Evolutionary conservation across 2,888 invertebrate species (phyloP).

Genomic region (Mimachlamys varia): DNA sequence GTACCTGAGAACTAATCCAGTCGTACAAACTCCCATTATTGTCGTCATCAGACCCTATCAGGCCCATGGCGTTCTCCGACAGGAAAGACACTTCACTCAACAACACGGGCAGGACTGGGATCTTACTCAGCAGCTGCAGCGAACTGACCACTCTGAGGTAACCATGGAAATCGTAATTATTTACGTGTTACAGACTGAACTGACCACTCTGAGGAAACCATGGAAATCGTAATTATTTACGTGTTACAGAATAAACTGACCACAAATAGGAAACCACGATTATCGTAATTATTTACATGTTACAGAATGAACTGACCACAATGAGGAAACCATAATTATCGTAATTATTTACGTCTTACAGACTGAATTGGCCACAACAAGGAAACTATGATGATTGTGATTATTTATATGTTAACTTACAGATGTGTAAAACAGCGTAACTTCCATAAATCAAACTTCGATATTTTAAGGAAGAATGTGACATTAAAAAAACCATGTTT

Average conservation of each 20-base stretch:
- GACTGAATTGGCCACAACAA: too few relatives aligned
- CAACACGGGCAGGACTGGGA: slow-evolving; percentile 88
- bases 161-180: background rate
- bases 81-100: background rate
- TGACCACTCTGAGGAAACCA: slow-evolving; percentile 83
- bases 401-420: too few relatives aligned
- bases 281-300: too few relatives aligned
- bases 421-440: too few relatives aligned
- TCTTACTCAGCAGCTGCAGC: slow-evolving; percentile 89
- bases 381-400: slow-evolving; percentile 37
- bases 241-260: too few relatives aligned
- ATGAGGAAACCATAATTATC: slow-evolving; percentile 63
- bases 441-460: too few relatives aligned
- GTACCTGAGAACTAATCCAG: slow-evolving; percentile 91
- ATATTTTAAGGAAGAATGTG: too few relatives aligned
- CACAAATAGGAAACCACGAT: too few relatives aligned
- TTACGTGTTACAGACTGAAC: too few relatives aligned
- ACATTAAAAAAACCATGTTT: too few relatives aligned
- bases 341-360: too few relatives aligned
- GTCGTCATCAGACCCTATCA: slow-evolving; percentile 12
- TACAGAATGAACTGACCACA: slow-evolving; percentile 90
- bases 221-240: background rate
- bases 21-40: slow-evolving; percentile 87
- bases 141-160: slow-evolving; percentile 86
- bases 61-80: background rate